These are phyloP conservation scores for Hyphantria cunea DNA, from an alignment of 1,140 invertebrate species.

Conservation along the genomic window DNA sequence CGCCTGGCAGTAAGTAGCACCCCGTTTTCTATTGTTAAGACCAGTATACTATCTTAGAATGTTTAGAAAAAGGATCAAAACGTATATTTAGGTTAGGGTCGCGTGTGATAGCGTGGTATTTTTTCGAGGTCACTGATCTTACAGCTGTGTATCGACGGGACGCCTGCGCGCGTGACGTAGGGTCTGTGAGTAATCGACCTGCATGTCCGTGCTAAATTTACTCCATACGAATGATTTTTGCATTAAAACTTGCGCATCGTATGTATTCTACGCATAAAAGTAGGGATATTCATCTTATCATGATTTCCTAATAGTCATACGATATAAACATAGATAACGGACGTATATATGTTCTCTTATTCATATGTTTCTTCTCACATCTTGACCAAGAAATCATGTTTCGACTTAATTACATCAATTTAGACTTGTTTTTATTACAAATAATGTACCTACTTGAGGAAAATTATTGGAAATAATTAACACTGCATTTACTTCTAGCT, in stretches of 20 bases:
- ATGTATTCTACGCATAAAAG: conserved; percentile 26
- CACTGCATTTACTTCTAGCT: too few species aligned
- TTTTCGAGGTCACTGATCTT: conserved; percentile 72
- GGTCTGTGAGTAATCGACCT: conserved; percentile 57
- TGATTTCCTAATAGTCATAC: conserved; percentile 32
- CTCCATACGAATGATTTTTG: conserved; percentile 37
- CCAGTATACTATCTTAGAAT: conserved; percentile 22
- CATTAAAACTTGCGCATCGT: conserved; percentile 29
- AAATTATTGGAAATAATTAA: neutral
- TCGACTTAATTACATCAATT: too few species aligned
- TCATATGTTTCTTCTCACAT: conserved; percentile 22
- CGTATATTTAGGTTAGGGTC: conserved; percentile 68
- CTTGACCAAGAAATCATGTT: neutral
- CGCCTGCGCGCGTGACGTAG: conserved; percentile 67
- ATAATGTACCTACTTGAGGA: neutral
- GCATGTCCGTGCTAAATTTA: conserved; percentile 63
- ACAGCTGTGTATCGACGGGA: conserved; percentile 59
- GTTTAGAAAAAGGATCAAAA: conserved; percentile 29
- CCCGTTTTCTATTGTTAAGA: conserved; percentile 52
- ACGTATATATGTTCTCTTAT: too few species aligned
- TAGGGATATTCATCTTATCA: conserved; percentile 35
- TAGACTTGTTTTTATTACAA: too few species aligned
- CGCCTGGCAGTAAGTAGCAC: conserved; percentile 45
- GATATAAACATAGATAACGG: conserved; percentile 23
- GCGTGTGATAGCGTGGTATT: conserved; percentile 59